Base-by-base conservation (phyloP, 2,113 vertebrate species). In the Pelvicachromis taeniatus region DNA sequence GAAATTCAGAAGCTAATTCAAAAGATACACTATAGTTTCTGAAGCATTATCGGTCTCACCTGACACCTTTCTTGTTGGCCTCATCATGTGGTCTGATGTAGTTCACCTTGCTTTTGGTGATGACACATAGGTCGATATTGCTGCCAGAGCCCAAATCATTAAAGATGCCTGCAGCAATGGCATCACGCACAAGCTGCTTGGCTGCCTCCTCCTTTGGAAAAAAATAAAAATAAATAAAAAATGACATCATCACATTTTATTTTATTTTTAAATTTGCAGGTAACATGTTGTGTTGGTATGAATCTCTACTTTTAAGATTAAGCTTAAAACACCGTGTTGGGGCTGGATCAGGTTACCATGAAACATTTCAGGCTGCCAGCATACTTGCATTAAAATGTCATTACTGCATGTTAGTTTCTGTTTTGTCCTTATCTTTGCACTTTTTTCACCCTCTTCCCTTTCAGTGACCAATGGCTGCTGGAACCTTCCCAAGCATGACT, bases 111-210 rank as follows among this genome's bases (percentile, higher is more conserved):
- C 35, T 95, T 92, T 98, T 99, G 91, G 96, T 98, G 88, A 99
- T 99, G 17, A 99, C 98, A 0, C 98, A 99, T 65, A 99, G 91
- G 83, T 99, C 98, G 0, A 99, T 97, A 94, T 99, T 99, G 86
- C 97, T 99, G 87, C 99, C 99, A 0, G 99, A 99, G 85, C 99
- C 99, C 93, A 99, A 95, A 80, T 99, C 99, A 0, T 98, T 99
- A 90, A 97, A 99, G 89, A 99, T 97, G 13, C 99, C 99, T 0
- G 98, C 97, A 5, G 97, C 97, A 2, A 99, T 99, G 75, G 98
- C 99, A 2, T 99, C 98, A 3, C 97, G 95, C 85, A 99, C 99
- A 19, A 99, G 94, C 85, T 89, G 94, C 88, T 99, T 99, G 82
- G 99, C 98, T 1, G 97, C 97, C 1, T 97, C 98, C 90, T 99